Percentiles rank a stretch among this genome's conserved stretches.
These are phyloP conservation scores for Ichneumoninae sp. DNA, from an alignment of 2,888 invertebrate genomes.

Conservation along the genomic window DNA sequence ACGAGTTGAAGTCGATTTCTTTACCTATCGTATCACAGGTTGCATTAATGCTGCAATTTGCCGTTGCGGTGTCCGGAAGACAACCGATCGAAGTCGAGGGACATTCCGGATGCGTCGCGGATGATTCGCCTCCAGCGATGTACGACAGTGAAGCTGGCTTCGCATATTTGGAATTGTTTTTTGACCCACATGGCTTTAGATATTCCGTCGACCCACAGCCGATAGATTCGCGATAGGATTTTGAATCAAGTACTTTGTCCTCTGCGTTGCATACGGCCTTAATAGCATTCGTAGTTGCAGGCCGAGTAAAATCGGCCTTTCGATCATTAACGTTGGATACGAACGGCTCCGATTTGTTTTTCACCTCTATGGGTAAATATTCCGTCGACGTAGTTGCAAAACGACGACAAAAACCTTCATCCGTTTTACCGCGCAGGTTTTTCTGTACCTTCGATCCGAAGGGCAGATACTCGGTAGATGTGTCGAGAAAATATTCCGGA, in stretches of 20 bases:
- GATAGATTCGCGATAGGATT: slow-evolving; percentile 1
- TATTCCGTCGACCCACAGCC: background rate
- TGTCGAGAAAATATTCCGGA: background rate
- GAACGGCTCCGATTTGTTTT: background rate
- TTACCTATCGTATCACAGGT: slow-evolving; percentile 14
- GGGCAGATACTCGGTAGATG: slow-evolving; percentile 9
- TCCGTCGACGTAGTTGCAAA: background rate
- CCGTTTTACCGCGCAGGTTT: background rate
- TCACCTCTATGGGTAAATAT: background rate
- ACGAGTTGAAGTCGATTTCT: slow-evolving; percentile 13
- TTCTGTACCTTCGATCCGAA: background rate
- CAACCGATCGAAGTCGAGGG: background rate
- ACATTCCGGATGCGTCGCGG: background rate
- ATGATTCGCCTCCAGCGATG: background rate
- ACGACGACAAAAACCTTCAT: background rate
- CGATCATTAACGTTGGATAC: background rate
- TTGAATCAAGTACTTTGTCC: background rate
- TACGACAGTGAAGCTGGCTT: too few relatives aligned
- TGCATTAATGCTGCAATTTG: slow-evolving; percentile 7
- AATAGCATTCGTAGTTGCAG: background rate
- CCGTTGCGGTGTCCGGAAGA: background rate
- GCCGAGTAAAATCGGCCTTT: background rate
- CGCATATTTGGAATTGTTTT: background rate
- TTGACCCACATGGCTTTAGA: background rate
- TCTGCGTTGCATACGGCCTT: background rate